Percentiles rank a stretch among this genome's conserved stretches.
These are phyloP conservation scores for Trichogramma pretiosum DNA, from an alignment of 1,140 invertebrate species.

Conservation along the genomic window DNA sequence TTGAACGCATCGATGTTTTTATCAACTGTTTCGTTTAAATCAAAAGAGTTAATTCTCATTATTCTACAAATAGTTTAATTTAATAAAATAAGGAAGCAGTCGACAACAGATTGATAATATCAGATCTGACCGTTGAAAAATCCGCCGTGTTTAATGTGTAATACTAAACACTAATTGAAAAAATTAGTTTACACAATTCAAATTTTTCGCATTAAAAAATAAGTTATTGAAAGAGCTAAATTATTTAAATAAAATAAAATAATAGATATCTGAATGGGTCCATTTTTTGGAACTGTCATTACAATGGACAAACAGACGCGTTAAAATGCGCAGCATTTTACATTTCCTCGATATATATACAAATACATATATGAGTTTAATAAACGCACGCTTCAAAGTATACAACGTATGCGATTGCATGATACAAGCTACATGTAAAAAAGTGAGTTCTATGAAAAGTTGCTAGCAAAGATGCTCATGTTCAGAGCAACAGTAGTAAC, in stretches of 20 bases:
- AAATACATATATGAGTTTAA: too few species aligned
- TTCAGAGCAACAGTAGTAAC: too few species aligned
- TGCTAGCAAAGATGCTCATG: too few species aligned
- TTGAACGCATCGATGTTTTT: background rate
- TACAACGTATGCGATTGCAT: too few species aligned
- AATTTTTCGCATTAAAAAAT: background rate
- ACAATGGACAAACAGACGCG: background rate
- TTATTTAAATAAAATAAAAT: constrained; percentile 11
- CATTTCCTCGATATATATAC: constrained; percentile 1
- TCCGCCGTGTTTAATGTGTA: too few species aligned
- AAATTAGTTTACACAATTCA: background rate
- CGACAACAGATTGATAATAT: constrained; percentile 13
- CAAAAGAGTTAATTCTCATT: too few species aligned
- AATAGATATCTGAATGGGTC: constrained; percentile 8
- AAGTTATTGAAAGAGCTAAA: too few species aligned
- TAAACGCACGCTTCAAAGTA: too few species aligned
- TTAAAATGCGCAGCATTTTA: constrained; percentile 19
- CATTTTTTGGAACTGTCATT: constrained; percentile 7
- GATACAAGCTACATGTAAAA: too few species aligned
- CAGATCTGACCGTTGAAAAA: too few species aligned
- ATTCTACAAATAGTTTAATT: constrained; percentile 6
- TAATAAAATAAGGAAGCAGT: constrained; percentile 14
- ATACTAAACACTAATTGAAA: too few species aligned
- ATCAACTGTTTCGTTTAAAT: background rate
- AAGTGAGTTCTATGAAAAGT: background rate